Percentiles rank a stretch among this genome's conserved stretches.
Evolutionary conservation across 2,888 invertebrate genomes (phyloP).

Genomic region (Alcis repandata): DNA sequence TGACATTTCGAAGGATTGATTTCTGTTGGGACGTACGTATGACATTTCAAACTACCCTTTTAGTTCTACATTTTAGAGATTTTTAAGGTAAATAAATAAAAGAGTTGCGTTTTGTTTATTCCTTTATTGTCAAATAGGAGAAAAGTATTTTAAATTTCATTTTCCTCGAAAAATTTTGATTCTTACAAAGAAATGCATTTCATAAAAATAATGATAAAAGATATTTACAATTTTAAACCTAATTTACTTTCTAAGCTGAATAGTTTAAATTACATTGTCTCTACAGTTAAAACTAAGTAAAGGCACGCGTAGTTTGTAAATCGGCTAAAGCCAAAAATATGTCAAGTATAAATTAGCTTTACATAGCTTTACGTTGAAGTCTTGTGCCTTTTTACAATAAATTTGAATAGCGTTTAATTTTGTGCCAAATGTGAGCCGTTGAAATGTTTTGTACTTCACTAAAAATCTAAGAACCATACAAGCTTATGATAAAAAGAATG

Average conservation of each 20-base stretch:
- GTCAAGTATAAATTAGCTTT: constrained; percentile 18
- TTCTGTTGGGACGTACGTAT: background rate
- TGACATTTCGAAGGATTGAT: background rate
- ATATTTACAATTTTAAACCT: constrained; percentile 78
- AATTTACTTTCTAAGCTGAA: constrained; percentile 56
- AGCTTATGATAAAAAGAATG: constrained; percentile 46
- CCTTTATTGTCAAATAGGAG: constrained; percentile 85
- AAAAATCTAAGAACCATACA: constrained; percentile 41
- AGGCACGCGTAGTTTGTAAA: constrained; percentile 70
- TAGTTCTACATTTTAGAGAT: background rate
- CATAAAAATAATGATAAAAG: constrained; percentile 82
- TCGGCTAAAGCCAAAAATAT: constrained; percentile 26
- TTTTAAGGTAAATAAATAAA: constrained; percentile 41
- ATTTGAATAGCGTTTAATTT: constrained; percentile 30
- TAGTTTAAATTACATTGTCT: constrained; percentile 77
- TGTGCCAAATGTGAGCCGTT: constrained; percentile 46
- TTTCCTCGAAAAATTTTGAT: constrained; percentile 76
- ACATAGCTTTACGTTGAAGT: constrained; percentile 11
- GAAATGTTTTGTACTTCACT: constrained; percentile 62
- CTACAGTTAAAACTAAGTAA: constrained; percentile 62
- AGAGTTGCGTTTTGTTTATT: constrained; percentile 75
- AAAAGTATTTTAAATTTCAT: constrained; percentile 82
- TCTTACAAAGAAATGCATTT: constrained; percentile 85
- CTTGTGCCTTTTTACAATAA: constrained; percentile 58
- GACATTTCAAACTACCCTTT: background rate